phyloP scores from a whole-genome alignment of 2,797 vertebrate species.

The Crocidura indochinensis region DNA sequence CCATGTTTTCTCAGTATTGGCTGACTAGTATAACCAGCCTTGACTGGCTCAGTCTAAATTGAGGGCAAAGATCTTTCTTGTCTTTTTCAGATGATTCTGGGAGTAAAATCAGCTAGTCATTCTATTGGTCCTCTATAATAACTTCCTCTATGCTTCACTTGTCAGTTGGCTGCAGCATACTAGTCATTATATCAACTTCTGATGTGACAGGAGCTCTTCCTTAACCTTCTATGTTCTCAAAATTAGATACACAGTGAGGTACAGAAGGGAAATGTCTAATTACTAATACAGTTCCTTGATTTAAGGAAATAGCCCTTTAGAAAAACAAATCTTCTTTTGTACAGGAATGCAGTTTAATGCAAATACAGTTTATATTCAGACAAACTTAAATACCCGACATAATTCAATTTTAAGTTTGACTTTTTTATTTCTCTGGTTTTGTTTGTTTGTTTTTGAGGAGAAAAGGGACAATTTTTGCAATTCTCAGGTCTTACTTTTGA shows the following conservation, averaged over 20 bases:
- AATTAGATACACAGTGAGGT: not conserved
- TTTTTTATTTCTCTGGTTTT: too few species aligned
- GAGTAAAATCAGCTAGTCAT: slow-evolving; percentile 61
- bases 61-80: slow-evolving; percentile 73
- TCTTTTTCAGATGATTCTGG: slow-evolving; percentile 13
- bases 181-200: slow-evolving; percentile 63
- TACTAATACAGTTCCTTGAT: not conserved
- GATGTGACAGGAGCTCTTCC: slow-evolving; percentile 49
- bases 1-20: not conserved
- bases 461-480: too few species aligned
- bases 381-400: not conserved
- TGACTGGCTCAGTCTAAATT: slow-evolving; percentile 68
- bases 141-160: slow-evolving; percentile 48
- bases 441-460: too few species aligned
- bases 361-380: not conserved
- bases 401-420: not conserved
- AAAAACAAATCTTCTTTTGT: not conserved
- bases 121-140: slow-evolving; percentile 40
- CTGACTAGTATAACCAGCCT: slow-evolving; percentile 39
- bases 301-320: not conserved
- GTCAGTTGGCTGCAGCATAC: slow-evolving; percentile 53
- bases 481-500: too few species aligned
- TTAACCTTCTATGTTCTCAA: not conserved
- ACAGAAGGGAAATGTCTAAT: not conserved
- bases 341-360: not conserved